Conservation (phyloP, 2,888 invertebrate species). For the Aromia moschata region DNA sequence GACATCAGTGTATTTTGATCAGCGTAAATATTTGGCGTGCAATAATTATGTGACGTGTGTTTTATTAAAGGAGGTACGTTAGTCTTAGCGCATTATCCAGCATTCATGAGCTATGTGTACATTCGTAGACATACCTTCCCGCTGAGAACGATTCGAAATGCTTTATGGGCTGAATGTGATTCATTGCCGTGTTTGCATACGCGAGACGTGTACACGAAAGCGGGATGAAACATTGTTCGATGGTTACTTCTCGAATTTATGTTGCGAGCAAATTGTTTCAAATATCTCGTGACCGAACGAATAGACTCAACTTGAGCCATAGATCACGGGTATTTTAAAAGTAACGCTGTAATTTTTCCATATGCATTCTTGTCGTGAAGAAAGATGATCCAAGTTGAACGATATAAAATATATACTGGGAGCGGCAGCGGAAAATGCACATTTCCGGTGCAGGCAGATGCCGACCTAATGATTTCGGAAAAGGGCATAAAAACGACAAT, state of each 20-base stretch:
- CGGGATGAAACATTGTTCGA: constrained; percentile 49
- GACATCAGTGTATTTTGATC: too few species aligned
- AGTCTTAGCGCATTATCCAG: neutral
- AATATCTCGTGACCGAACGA: constrained; percentile 35
- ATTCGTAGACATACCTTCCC: constrained; percentile 7
- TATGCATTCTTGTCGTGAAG: constrained; percentile 38
- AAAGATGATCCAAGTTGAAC: constrained; percentile 30
- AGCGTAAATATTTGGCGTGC: too few species aligned
- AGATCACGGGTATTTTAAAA: constrained; percentile 32
- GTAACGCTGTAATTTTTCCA: constrained; percentile 36
- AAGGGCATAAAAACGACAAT: neutral
- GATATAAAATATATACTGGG: constrained; percentile 6
- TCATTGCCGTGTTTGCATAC: constrained; percentile 51
- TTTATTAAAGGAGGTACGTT: neutral
- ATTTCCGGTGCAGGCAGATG: constrained; percentile 2
- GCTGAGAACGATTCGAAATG: constrained; percentile 38
- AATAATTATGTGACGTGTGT: neutral
- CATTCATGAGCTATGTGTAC: neutral
- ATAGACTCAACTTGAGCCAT: constrained; percentile 29
- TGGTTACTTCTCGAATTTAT: constrained; percentile 49
- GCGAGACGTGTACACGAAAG: constrained; percentile 43
- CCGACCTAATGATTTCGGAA: constrained; percentile 4
- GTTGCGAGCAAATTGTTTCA: constrained; percentile 40
- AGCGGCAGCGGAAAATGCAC: constrained; percentile 9
- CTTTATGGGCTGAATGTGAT: constrained; percentile 52